phyloP scores from a whole-genome alignment of 2,797 vertebrate species.

The Malacoraja senta region DNA sequence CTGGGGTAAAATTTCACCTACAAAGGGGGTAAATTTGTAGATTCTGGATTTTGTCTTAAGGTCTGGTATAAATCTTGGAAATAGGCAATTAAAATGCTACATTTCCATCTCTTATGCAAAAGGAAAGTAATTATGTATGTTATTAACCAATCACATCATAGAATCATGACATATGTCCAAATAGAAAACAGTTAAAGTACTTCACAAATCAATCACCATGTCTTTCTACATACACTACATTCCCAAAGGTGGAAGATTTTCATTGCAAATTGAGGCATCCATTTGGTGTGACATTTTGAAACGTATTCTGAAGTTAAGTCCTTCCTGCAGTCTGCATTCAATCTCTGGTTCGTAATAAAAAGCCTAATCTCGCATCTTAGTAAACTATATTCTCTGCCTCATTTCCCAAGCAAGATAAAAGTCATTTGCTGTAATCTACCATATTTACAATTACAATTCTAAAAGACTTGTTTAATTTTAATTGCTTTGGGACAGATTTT shows the following conservation, averaged over 20 bases:
- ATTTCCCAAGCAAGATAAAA: neutral
- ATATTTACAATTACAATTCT: constrained; percentile 6
- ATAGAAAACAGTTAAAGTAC: neutral
- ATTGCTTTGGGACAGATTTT: neutral
- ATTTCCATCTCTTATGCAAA: neutral
- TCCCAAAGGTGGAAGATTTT: neutral
- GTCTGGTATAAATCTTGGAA: too few relatives aligned
- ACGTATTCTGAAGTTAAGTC: neutral
- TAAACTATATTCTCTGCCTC: neutral
- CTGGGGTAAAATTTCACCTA: too few relatives aligned
- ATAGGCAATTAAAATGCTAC: neutral
- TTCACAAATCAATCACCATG: neutral
- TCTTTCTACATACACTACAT: neutral
- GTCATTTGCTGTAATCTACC: neutral
- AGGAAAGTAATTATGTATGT: neutral
- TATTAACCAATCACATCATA: neutral
- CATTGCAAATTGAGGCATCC: neutral
- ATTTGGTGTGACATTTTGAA: constrained; percentile 5
- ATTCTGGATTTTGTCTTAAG: neutral
- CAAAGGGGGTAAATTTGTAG: too few relatives aligned
- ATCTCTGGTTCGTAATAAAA: neutral
- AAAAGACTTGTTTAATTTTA: neutral
- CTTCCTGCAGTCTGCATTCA: neutral
- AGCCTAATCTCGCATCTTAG: neutral
- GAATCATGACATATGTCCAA: neutral